These are phyloP conservation scores for Agelastica alni DNA, from an alignment of 2,888 invertebrate species.

Conservation along the genomic window DNA sequence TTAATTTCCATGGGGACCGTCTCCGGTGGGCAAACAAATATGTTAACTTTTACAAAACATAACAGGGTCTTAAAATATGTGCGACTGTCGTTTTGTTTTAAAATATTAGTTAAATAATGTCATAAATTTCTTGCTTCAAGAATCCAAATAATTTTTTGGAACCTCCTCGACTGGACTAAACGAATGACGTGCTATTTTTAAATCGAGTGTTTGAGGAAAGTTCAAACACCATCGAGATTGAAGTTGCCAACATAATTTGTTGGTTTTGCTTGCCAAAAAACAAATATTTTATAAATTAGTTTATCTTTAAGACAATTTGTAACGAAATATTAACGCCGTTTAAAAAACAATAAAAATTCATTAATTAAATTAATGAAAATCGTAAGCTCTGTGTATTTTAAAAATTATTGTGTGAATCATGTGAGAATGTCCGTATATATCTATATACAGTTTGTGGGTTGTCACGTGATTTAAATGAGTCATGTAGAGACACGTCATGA, in stretches of 20 bases:
- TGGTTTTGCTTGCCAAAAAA: slow-evolving; percentile 4
- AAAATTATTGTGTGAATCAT: background rate
- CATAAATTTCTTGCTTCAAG: no score
- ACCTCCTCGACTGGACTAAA: background rate
- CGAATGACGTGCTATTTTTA: slow-evolving; percentile 20
- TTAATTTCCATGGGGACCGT: no score
- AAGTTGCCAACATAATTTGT: slow-evolving; percentile 16
- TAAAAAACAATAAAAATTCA: background rate
- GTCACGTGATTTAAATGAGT: background rate
- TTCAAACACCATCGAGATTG: slow-evolving; percentile 22
- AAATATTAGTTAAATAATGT: no score
- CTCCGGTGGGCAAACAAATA: no score
- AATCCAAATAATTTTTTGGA: background rate
- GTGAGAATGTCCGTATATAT: background rate
- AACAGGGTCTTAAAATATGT: no score
- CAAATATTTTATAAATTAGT: slow-evolving; percentile 4
- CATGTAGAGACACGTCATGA: background rate
- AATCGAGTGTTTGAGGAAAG: slow-evolving; percentile 21
- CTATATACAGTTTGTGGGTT: background rate
- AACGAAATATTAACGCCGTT: background rate
- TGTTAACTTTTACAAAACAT: no score
- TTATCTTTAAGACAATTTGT: background rate
- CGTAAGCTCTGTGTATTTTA: no score
- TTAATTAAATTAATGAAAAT: no score
- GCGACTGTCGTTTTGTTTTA: no score